Evolutionary conservation across 2,888 invertebrate genomes (phyloP).

Genomic region (Cecidostiba fungosa): DNA sequence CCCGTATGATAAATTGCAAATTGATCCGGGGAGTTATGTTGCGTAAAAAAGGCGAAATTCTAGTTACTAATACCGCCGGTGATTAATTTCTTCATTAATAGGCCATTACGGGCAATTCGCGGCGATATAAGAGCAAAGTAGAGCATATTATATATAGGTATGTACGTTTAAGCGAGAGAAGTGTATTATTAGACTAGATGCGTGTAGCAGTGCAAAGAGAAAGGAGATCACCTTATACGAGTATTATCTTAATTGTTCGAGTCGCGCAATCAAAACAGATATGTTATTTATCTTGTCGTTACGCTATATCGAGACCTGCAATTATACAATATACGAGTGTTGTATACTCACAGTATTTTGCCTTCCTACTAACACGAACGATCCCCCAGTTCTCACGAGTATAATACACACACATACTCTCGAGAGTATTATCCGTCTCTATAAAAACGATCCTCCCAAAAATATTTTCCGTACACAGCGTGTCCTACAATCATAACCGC

Average conservation of each 20-base stretch:
- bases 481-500: slow-evolving; percentile 26
- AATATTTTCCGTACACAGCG: slow-evolving; percentile 24
- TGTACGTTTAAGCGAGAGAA: neutral
- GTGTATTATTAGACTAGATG: neutral
- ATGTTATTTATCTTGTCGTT: slow-evolving; percentile 3
- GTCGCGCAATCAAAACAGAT: slow-evolving; percentile 11
- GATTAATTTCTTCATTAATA: slow-evolving; percentile 45
- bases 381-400: slow-evolving; percentile 13
- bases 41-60: neutral
- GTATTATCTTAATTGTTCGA: slow-evolving; percentile 42
- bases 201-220: slow-evolving; percentile 6
- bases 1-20: slow-evolving; percentile 33
- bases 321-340: slow-evolving; percentile 13
- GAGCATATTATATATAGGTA: neutral
- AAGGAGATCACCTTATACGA: slow-evolving; percentile 31
- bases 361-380: neutral
- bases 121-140: slow-evolving; percentile 13
- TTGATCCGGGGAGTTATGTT: neutral
- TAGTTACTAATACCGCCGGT: neutral
- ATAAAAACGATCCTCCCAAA: slow-evolving; percentile 38
- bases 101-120: slow-evolving; percentile 11
- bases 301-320: neutral
- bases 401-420: neutral
- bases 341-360: neutral
- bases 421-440: neutral